Evolutionary conservation across 1,140 invertebrate species (phyloP), one percentile per base, ranked within the genome.

Genomic region (Aricia agestis): DNA sequence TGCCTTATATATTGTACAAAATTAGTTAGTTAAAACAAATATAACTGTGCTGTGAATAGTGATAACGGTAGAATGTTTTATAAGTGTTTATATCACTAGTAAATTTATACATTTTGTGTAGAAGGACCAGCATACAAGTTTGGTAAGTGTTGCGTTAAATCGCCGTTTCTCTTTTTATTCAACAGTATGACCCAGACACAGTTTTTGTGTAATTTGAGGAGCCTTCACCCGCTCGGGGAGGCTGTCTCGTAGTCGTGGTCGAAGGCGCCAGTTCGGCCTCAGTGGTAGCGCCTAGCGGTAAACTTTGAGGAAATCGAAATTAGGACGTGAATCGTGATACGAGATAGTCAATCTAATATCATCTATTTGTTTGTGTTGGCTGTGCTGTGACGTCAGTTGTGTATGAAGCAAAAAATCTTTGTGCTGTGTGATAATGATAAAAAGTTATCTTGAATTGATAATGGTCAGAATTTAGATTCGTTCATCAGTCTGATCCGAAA

Each of bases 111-210:
- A 18, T 36, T 59, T 69, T 69, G 58, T 61, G 36, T 36, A 18
- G 13, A 69, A 69, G 77, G 75, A 76, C 78, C 79, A 79, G 79
- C 81, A 70, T 78, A 82, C 74, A 76, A 79, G 83, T 83, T 90
- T 89, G 87, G 89, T 91, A 83, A 91, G 89, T 85, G 78, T 89
- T 86, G 84, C 83, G 76, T 82, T 78, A 85, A 86, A 80, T 83
- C 81, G 79, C 83, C 78, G 77, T 80, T 87, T 77, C 75, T 81
- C 80, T 86, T 84, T 88, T 83, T 85, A 80, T 78, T 77, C 61
- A 76, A 71, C 71, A 68, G 78, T 73, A 79, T 79, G 77, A 75
- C 80, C 77, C 71, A 77, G 78, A 79, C 76, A 84, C 73, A 72
- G 78, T 81, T 82, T 77, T 52, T 72, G 36, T 71, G 71, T 68